Conservation (phyloP, 1,140 invertebrate species). For the Achatina immaculata region DNA sequence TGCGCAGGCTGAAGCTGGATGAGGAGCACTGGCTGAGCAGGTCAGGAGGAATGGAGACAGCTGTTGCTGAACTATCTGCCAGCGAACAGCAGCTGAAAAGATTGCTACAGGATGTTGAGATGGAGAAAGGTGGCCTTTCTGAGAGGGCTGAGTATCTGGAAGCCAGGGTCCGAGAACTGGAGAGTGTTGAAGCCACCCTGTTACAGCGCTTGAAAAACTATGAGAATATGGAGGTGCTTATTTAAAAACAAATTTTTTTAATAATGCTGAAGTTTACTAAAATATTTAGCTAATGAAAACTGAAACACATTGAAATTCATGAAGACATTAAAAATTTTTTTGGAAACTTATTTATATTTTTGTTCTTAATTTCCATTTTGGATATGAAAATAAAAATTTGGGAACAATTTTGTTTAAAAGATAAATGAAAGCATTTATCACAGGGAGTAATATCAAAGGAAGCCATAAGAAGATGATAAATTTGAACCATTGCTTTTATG, state of each 20-base stretch:
- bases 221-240: conserved; percentile 56
- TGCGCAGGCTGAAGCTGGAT: conserved; percentile 61
- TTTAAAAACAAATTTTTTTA: not conserved
- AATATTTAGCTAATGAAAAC: no score
- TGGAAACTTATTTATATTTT: no score
- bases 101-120: conserved; percentile 56
- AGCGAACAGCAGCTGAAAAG: conserved; percentile 57
- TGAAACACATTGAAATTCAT: no score
- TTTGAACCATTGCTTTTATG: no score
- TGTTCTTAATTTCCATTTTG: no score
- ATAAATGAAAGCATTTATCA: no score
- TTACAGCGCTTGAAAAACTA: conserved; percentile 57
- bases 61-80: conserved; percentile 60
- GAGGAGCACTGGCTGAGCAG: conserved; percentile 60
- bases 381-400: no score
- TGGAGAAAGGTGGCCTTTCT: conserved; percentile 55
- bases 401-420: no score
- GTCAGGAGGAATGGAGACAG: conserved; percentile 55
- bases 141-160: conserved; percentile 61
- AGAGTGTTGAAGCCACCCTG: conserved; percentile 57
- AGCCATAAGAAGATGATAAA: no score
- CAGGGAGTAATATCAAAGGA: no score
- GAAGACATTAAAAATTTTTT: no score
- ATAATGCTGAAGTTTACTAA: no score
- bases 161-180: conserved; percentile 58